Base-by-base conservation (phyloP, 2,113 vertebrate species). In the Melanerpes formicivorus region DNA sequence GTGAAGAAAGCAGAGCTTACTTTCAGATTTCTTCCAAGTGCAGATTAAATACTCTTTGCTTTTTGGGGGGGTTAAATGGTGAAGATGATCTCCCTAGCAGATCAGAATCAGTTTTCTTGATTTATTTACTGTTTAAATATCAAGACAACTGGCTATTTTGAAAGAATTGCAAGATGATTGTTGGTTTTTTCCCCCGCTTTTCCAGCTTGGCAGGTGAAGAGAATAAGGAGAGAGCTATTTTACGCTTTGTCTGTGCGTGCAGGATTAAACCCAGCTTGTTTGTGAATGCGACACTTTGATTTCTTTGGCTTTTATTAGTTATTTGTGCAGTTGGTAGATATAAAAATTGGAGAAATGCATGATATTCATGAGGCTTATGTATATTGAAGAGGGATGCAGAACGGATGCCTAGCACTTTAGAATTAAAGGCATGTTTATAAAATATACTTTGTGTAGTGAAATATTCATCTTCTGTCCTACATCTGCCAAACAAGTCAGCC, bases 1-100 rank as follows among this genome's bases (percentile, higher is more conserved):
- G 93, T 95, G 96, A 96, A 94, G 92, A 93, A 97, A 97, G 97
- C 95, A 97, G 95, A 97, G 96, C 96, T 93, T 96, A 94, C 97
- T n/a, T 93, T 97, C 98, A 27, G 62, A 95, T 96, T 98, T 97
- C 96, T 97, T 97, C 97, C 94, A 88, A 95, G 84, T 81, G 96
- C 96, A 83, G 97, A 97, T 96, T 96, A 94, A 98, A 93, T 90
- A 93, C 95, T 52, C 30, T 94, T 64, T 94, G 95, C 96, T 97
- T 95, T 93, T 69, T 97, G 96, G 97, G 95, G 95, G 77, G 95
- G 72, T 90, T 90, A 95, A 96, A 88, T 72, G 90, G 91, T 90
- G 79, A 74, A 81, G 86, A 30, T 55, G 84, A 95, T 95, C 96
- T 94, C 95, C 93, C 95, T 96, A 86, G 32, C 79, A 96, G 89